Conservation (phyloP, 2,113 vertebrate species). For the Carollia perspicillata region DNA sequence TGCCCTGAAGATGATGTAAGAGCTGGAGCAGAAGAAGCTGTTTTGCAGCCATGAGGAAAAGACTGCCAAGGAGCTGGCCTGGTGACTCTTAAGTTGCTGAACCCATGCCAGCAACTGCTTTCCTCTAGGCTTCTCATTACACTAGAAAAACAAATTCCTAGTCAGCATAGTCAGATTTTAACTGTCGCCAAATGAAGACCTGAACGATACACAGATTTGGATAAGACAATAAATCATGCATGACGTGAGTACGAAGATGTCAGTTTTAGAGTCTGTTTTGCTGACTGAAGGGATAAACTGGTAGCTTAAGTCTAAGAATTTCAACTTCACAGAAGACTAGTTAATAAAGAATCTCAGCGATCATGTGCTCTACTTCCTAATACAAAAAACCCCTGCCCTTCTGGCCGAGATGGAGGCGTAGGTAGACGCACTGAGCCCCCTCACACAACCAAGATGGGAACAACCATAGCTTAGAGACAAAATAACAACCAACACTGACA, state of each 20-base stretch:
- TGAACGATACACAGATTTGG: background rate
- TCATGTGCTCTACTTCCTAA: background rate
- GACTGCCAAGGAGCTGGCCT: background rate
- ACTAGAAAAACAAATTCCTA: background rate
- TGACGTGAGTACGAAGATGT: background rate
- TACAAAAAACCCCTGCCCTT: background rate
- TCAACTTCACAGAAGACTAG: background rate
- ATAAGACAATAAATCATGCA: background rate
- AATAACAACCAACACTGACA: no score
- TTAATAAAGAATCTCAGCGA: background rate
- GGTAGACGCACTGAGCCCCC: no score
- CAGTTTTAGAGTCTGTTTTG: background rate
- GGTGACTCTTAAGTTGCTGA: background rate
- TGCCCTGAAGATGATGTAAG: background rate
- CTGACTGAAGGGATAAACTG: background rate
- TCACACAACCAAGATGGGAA: no score
- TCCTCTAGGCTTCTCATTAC: background rate
- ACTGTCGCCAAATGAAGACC: background rate
- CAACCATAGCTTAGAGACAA: no score
- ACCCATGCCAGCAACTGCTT: background rate
- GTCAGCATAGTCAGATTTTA: background rate
- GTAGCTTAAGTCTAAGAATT: background rate
- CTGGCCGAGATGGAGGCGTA: no score
- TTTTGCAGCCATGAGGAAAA: background rate
- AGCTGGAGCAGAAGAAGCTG: background rate